Percentiles rank a stretch among this genome's conserved stretches.
These are phyloP conservation scores for Anabas testudineus DNA, from an alignment of 2,797 vertebrate species.

Conservation along the genomic window DNA sequence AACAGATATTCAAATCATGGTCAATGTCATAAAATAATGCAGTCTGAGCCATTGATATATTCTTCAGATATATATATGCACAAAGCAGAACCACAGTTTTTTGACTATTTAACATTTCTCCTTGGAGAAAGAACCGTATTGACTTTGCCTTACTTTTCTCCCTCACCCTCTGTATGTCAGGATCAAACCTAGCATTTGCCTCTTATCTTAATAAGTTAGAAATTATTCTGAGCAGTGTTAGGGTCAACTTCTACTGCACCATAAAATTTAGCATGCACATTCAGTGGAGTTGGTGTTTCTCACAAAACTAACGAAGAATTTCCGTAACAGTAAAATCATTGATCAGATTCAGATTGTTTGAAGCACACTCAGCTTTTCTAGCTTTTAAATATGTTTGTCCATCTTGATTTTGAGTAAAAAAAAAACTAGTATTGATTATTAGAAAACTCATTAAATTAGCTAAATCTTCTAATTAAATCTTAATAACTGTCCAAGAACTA, in stretches of 20 bases:
- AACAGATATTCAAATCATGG: slow-evolving; percentile 57
- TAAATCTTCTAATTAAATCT: too few relatives aligned
- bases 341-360: too few relatives aligned
- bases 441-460: too few relatives aligned
- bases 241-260: background rate
- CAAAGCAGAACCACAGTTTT: background rate
- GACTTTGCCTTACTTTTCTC: background rate
- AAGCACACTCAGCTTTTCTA: too few relatives aligned
- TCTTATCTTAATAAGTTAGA: background rate
- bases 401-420: too few relatives aligned
- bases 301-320: background rate
- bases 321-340: background rate
- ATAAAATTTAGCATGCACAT: too few relatives aligned
- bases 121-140: background rate
- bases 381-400: too few relatives aligned
- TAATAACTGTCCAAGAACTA: background rate
- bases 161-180: background rate
- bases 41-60: slow-evolving; percentile 28
- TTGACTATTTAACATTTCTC: background rate
- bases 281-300: background rate
- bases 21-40: slow-evolving; percentile 37
- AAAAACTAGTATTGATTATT: too few relatives aligned
- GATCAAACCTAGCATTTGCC: background rate
- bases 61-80: slow-evolving; percentile 33
- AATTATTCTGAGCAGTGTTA: too few relatives aligned